These are phyloP conservation scores for Prionailurus viverrinus DNA, from an alignment of 2,113 vertebrate species.

Conservation along the genomic window DNA sequence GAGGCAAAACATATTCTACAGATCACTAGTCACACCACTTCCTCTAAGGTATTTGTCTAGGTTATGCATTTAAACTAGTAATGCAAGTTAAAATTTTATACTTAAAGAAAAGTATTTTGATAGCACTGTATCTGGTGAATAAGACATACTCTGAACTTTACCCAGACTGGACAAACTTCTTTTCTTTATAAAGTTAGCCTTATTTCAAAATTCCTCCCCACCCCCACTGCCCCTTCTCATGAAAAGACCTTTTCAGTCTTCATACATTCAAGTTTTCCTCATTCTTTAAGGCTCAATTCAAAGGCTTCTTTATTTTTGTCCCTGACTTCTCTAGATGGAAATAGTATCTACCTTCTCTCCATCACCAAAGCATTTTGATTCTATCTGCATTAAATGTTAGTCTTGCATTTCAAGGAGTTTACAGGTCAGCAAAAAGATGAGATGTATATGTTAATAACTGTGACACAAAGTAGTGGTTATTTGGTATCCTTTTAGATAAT, in stretches of 20 bases:
- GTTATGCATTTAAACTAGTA: not conserved
- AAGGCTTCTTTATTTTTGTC: conserved; percentile 1
- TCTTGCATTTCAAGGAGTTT: conserved; percentile 3
- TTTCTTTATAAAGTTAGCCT: not conserved
- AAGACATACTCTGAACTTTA: not conserved
- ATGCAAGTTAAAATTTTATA: not conserved
- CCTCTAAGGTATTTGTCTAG: not conserved
- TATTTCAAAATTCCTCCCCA: not conserved
- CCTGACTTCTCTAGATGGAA: not conserved
- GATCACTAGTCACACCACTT: not conserved
- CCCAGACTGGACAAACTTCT: not conserved
- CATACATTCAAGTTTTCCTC: not conserved
- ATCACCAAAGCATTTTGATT: not conserved
- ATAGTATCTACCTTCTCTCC: not conserved
- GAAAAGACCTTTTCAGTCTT: not conserved
- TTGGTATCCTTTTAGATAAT: not conserved
- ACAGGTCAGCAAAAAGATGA: not conserved
- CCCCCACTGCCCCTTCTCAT: not conserved
- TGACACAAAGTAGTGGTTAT: not conserved
- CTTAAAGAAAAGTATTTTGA: conserved; percentile 26
- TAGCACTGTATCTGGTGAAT: not conserved
- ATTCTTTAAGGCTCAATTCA: not conserved
- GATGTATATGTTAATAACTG: not conserved
- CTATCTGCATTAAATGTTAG: not conserved
- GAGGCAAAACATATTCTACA: not conserved